Evolutionary conservation across 1,140 invertebrate genomes (phyloP).

Genomic region (Lordiphosa stackelbergi): DNA sequence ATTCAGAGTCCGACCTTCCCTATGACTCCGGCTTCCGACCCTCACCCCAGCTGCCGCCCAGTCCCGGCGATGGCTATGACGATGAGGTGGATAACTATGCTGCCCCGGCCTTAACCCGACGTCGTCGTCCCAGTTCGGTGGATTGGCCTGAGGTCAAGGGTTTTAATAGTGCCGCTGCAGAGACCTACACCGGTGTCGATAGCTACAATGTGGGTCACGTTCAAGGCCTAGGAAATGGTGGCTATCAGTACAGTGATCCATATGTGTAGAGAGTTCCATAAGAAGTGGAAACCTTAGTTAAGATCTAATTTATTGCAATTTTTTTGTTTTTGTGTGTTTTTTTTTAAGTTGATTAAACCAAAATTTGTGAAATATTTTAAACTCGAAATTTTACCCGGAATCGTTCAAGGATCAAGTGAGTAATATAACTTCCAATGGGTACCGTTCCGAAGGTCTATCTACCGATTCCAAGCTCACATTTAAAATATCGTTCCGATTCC

Average conservation of each 20-base stretch:
- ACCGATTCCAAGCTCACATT: too few species aligned
- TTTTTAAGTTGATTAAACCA: conserved; percentile 26
- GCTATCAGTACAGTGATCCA: conserved; percentile 51
- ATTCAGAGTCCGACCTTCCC: conserved; percentile 21
- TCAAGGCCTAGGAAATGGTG: conserved; percentile 40
- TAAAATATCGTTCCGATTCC: too few species aligned
- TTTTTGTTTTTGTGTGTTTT: conserved; percentile 35
- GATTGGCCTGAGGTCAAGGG: conserved; percentile 33
- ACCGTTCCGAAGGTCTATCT: too few species aligned
- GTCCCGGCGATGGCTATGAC: conserved; percentile 33
- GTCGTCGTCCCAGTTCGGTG: conserved; percentile 21
- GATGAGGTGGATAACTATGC: conserved; percentile 43
- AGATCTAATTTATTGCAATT: conserved; percentile 41
- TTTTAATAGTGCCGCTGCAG: conserved; percentile 20
- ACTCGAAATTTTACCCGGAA: too few species aligned
- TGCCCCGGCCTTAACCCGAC: conserved; percentile 16
- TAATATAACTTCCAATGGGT: too few species aligned
- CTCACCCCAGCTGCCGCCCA: conserved; percentile 36
- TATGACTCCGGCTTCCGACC: conserved; percentile 39
- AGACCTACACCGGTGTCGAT: conserved; percentile 53
- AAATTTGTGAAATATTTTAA: neutral
- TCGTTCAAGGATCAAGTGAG: too few species aligned
- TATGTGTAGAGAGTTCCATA: conserved; percentile 36
- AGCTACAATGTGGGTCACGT: conserved; percentile 63
- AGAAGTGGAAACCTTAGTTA: neutral